phyloP scores from a whole-genome alignment of 2,888 invertebrate genomes.

The Leucoma salicis region DNA sequence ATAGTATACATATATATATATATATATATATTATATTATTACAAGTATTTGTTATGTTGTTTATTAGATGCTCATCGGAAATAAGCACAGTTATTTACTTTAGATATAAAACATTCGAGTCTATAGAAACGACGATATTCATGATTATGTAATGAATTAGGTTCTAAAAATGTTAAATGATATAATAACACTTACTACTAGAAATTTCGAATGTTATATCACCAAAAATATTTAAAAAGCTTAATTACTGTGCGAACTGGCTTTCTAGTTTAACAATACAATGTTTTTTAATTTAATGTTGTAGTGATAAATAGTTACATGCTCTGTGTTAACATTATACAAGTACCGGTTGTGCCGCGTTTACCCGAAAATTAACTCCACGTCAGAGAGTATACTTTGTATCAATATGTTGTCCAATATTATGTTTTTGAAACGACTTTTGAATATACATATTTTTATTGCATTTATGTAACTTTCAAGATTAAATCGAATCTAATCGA shows the following conservation, averaged over 20 bases:
- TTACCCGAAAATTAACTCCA: too few species aligned
- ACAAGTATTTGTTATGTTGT: too few species aligned
- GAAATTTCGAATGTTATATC: constrained; percentile 1
- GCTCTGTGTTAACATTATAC: background rate
- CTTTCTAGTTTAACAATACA: constrained; percentile 1
- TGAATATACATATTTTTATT: too few species aligned
- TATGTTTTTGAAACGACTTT: too few species aligned
- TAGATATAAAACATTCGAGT: background rate
- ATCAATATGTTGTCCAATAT: too few species aligned
- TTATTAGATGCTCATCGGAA: too few species aligned
- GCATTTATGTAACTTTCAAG: too few species aligned
- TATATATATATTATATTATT: too few species aligned
- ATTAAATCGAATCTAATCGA: too few species aligned
- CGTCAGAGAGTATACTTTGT: too few species aligned
- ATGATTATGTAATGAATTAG: background rate
- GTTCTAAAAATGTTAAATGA: background rate
- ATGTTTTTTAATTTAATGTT: background rate
- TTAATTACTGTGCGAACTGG: constrained; percentile 1
- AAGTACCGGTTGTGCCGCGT: too few species aligned
- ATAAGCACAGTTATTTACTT: background rate
- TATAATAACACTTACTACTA: background rate
- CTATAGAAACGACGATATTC: background rate
- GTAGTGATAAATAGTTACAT: background rate
- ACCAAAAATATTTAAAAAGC: background rate
- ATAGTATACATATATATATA: too few species aligned